Conservation (phyloP, 2,888 invertebrate genomes). For the Gnatocerus cornutus region DNA sequence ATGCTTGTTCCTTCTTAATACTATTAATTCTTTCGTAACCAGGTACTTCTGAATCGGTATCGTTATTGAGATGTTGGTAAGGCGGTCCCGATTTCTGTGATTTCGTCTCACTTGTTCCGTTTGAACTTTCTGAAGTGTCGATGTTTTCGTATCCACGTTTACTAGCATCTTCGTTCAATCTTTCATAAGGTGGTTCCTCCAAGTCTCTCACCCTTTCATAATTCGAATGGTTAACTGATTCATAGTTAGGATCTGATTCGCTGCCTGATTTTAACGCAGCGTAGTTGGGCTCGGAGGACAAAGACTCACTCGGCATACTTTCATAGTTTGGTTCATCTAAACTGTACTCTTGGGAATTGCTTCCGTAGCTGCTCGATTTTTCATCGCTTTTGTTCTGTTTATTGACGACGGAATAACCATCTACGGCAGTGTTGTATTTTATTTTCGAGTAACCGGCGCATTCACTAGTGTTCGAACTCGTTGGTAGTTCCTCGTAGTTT, state of each 20-base stretch:
- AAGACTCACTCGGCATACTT: conserved; percentile 76
- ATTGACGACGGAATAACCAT: conserved; percentile 75
- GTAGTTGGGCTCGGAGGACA: conserved; percentile 73
- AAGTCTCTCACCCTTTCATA: conserved; percentile 88
- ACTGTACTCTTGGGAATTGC: conserved; percentile 67
- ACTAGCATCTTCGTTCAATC: conserved; percentile 70
- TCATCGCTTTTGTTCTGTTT: conserved; percentile 66
- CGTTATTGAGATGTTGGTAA: conserved; percentile 59
- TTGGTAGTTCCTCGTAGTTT: conserved; percentile 84
- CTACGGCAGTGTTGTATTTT: conserved; percentile 53
- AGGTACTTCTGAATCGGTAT: conserved; percentile 60
- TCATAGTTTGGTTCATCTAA: conserved; percentile 83
- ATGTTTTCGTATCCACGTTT: conserved; percentile 56
- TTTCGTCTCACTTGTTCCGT: conserved; percentile 54
- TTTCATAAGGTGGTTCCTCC: conserved; percentile 82
- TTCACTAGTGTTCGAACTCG: conserved; percentile 68
- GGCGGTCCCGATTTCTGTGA: conserved; percentile 55
- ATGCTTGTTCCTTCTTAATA: conserved; percentile 9
- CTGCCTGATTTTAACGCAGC: conserved; percentile 77
- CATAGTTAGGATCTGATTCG: conserved; percentile 82
- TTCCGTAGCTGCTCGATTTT: conserved; percentile 73
- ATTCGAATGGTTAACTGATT: conserved; percentile 82
- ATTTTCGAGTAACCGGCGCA: conserved; percentile 66
- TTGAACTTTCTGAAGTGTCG: conserved; percentile 61
- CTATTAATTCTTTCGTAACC: conserved; percentile 61